A percentile compares a stretch with the other conserved stretches of the same genome.
These are phyloP conservation scores for Sisor rabdophorus DNA, from an alignment of 2,113 vertebrate genomes.

Conservation along the genomic window DNA sequence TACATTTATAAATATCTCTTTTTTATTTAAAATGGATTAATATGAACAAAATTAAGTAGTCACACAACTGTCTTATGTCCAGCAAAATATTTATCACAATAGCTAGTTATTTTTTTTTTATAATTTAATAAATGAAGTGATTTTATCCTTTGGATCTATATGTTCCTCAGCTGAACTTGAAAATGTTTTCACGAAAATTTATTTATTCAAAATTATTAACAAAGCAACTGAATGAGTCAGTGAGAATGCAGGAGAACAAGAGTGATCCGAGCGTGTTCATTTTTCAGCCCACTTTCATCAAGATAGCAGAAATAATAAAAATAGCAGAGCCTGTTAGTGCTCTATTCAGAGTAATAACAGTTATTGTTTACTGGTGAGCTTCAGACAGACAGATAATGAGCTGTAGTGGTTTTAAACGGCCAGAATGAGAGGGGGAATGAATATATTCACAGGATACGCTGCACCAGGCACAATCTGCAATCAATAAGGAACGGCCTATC, in stretches of 20 bases:
- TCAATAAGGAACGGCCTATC: constrained; percentile 93
- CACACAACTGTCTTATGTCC: too few relatives aligned
- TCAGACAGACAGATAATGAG: constrained; percentile 57
- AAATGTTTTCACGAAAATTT: not conserved
- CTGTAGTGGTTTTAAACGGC: constrained; percentile 68
- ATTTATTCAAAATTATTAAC: constrained; percentile 20
- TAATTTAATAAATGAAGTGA: too few relatives aligned
- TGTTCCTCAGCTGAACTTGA: not conserved
- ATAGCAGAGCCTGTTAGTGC: constrained; percentile 31
- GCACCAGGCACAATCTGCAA: constrained; percentile 92
- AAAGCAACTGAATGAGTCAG: not conserved
- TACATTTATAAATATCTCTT: too few relatives aligned
- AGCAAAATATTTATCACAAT: too few relatives aligned
- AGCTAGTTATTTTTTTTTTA: too few relatives aligned
- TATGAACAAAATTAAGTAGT: too few relatives aligned
- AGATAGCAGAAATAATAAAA: constrained; percentile 15
- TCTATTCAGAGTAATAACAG: constrained; percentile 50
- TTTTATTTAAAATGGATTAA: too few relatives aligned
- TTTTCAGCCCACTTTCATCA: constrained; percentile 18
- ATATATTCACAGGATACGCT: constrained; percentile 82
- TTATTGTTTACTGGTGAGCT: constrained; percentile 47
- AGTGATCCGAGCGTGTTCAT: constrained; percentile 8
- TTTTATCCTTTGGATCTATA: not conserved
- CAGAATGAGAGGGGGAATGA: constrained; percentile 78
- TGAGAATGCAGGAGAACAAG: constrained; percentile 5